Evolutionary conservation across 2,888 invertebrate species (phyloP).

Genomic region (Keiferia lycopersicella): DNA sequence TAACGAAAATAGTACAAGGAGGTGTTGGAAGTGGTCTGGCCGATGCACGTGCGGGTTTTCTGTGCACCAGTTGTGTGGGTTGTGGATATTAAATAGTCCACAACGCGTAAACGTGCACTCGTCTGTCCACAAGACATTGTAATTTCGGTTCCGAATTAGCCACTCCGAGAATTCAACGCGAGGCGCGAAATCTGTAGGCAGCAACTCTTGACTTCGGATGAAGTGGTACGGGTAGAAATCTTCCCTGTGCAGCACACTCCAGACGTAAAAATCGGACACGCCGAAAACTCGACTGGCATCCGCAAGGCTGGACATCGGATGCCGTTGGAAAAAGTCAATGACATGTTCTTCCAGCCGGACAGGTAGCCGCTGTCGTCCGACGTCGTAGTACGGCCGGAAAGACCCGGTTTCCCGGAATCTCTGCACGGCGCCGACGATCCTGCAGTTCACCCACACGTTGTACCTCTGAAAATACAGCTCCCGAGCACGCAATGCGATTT

Average conservation of each 20-base stretch:
- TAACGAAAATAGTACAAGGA: too few relatives aligned
- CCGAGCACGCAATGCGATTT: too few relatives aligned
- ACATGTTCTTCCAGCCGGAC: too few relatives aligned
- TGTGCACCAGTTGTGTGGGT: slow-evolving; percentile 23
- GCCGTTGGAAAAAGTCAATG: too few relatives aligned
- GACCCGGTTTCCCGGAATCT: slow-evolving; percentile 6
- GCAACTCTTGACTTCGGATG: background rate
- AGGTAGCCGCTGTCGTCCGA: too few relatives aligned
- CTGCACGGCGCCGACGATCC: background rate
- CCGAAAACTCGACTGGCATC: too few relatives aligned
- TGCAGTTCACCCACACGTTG: too few relatives aligned
- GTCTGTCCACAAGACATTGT: slow-evolving; percentile 8
- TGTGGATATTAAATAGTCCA: slow-evolving; percentile 23
- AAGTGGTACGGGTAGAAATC: background rate
- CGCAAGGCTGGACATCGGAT: too few relatives aligned
- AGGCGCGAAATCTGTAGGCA: background rate
- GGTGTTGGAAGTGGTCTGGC: slow-evolving; percentile 26
- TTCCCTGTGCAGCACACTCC: background rate
- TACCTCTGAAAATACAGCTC: too few relatives aligned
- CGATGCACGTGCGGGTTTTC: slow-evolving; percentile 29
- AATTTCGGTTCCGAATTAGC: background rate
- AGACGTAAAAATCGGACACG: background rate
- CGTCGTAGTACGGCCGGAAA: too few relatives aligned
- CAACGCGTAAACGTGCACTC: slow-evolving; percentile 3
- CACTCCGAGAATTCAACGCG: slow-evolving; percentile 5